These are phyloP conservation scores for Argentina silus DNA, from an alignment of 2,797 vertebrate species.

Conservation along the genomic window DNA sequence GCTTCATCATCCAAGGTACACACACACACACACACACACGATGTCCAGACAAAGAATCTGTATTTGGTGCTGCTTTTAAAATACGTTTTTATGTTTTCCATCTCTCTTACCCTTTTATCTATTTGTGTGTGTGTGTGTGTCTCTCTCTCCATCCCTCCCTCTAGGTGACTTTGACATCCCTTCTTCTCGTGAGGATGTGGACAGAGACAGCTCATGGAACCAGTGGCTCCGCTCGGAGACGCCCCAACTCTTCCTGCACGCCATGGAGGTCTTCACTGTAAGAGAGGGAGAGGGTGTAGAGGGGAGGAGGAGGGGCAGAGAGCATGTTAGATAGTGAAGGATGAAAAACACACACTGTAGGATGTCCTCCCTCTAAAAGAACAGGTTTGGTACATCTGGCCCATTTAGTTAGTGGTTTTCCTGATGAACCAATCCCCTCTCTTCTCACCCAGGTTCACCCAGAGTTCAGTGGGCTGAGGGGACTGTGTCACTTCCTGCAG, in stretches of 20 bases:
- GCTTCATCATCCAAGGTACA: conserved; percentile 83
- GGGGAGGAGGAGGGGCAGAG: not conserved
- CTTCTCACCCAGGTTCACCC: conserved; percentile 73
- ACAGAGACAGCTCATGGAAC: conserved; percentile 85
- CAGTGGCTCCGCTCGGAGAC: conserved; percentile 84
- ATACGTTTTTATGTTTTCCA: not conserved
- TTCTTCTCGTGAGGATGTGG: conserved; percentile 83
- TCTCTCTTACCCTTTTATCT: not conserved
- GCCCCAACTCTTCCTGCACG: conserved; percentile 78
- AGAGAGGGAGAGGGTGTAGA: conserved; percentile 34
- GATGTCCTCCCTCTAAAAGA: no score
- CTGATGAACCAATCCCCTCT: not conserved
- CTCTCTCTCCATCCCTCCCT: not conserved
- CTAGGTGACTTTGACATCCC: conserved; percentile 86
- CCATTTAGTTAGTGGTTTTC: not conserved
- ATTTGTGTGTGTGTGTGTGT: not conserved
- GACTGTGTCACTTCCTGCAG: conserved; percentile 77
- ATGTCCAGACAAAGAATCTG: not conserved
- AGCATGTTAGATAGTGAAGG: not conserved
- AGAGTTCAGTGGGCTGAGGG: conserved; percentile 74
- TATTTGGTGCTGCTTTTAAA: not conserved
- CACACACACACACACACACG: not conserved
- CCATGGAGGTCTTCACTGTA: conserved; percentile 81
- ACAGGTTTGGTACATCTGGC: not conserved
- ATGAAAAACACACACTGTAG: no score